Evolutionary conservation across 2,113 vertebrate species (phyloP), one percentile per base, ranked within the genome.

Genomic region (Lanius ludovicianus): DNA sequence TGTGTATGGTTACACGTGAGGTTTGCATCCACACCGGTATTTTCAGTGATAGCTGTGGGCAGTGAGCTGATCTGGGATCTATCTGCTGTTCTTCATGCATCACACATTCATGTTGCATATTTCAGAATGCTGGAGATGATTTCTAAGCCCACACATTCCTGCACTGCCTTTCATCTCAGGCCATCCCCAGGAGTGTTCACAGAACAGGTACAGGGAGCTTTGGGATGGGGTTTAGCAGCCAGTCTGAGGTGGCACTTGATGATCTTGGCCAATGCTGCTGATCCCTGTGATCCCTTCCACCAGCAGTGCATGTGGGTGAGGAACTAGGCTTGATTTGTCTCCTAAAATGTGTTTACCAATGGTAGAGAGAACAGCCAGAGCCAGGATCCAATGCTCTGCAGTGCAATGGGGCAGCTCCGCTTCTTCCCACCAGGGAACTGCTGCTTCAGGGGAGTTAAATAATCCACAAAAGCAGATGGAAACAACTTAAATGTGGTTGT

Each of bases 91-190:
- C 57, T 3, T 21, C 20, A 0, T 0, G 0, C 41, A 1, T 14
- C 59, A 4, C 30, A 3, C 8, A 3, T 8, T 35, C 28, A 1
- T 5, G 5, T 0, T 14, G 14, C 7, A 1, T 2, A 0, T 27
- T 37, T 1, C 57, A 2, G 1, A 19, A 25, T 0, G 0, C 0
- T 19, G 60, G 22, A 3, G 46, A 1, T 17, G n/a, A 4, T 25
- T 39, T 25, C 49, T n/a, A 18, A n/a, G 7, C 4, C 31, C 37
- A 2, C 30, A 4, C 4, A 0, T 10, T 33, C 28, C 52, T 46
- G 69, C 31, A 0, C 3, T 62, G 64, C 52, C 46, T 49, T 15
- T 41, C 19, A 1, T 11, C 46, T 14, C 7, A 13, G 42, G 23
- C 4, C 14, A 9, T 7, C 47, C n/a, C 42, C 8, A 31, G 20